These are phyloP conservation scores for Halichoeres trimaculatus DNA, from an alignment of 2,113 vertebrate genomes.

Conservation along the genomic window DNA sequence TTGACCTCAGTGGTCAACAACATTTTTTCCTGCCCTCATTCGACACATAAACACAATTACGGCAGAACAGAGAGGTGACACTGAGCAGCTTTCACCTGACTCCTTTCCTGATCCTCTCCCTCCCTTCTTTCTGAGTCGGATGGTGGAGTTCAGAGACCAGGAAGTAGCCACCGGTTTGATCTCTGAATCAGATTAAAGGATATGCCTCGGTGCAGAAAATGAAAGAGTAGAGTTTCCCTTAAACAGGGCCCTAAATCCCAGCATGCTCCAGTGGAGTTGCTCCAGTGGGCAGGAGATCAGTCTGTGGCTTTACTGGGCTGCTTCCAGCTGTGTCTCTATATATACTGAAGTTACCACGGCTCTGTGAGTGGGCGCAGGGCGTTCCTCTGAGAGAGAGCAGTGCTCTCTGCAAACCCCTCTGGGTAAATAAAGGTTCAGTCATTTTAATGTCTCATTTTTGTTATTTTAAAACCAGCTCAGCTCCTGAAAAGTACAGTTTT, in stretches of 20 bases:
- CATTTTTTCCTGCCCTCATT: conserved; percentile 12
- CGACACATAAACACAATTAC: conserved; percentile 2
- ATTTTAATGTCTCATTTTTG: background rate
- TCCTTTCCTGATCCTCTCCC: background rate
- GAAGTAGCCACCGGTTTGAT: background rate
- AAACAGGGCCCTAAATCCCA: conserved; percentile 15
- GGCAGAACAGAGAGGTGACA: background rate
- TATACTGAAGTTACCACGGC: background rate
- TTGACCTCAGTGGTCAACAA: conserved; percentile 14
- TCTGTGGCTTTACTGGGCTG: conserved; percentile 23
- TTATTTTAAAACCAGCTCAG: background rate
- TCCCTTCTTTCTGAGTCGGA: background rate
- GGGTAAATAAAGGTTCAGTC: background rate
- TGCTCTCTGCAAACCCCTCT: background rate
- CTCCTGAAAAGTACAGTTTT: background rate
- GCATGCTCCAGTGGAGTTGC: background rate
- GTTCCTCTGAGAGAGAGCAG: background rate
- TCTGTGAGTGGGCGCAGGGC: conserved; percentile 9
- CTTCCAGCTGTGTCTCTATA: conserved; percentile 20
- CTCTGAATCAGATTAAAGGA: background rate
- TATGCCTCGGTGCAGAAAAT: conserved; percentile 11
- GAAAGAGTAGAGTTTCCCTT: conserved; percentile 15
- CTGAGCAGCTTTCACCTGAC: conserved; percentile 7
- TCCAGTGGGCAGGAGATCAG: conserved; percentile 14
- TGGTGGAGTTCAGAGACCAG: background rate